Percentiles rank a stretch among this genome's conserved stretches.
These are phyloP conservation scores for Hemaris fuciformis DNA, from an alignment of 2,888 invertebrate species.

Conservation along the genomic window DNA sequence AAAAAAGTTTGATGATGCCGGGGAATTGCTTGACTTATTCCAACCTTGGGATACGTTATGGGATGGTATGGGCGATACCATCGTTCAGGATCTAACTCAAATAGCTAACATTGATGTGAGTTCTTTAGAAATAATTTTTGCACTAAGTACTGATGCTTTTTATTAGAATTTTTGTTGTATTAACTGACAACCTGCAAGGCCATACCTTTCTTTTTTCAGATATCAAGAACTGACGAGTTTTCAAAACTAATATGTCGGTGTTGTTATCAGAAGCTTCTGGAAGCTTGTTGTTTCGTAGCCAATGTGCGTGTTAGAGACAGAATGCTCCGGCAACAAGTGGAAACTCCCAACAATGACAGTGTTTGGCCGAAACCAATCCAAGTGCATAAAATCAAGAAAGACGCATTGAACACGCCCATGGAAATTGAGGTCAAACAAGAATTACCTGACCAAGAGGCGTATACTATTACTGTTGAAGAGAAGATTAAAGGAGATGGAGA, in stretches of 20 bases:
- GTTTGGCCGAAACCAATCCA: too few relatives aligned
- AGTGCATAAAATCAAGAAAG: too few relatives aligned
- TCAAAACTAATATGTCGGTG: constrained; percentile 58
- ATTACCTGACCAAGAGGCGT: too few relatives aligned
- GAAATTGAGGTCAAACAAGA: too few relatives aligned
- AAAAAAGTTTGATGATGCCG: constrained; percentile 34
- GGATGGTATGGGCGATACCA: constrained; percentile 51
- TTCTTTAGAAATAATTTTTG: not conserved
- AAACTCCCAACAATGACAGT: too few relatives aligned
- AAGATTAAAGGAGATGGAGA: too few relatives aligned
- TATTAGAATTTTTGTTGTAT: not conserved
- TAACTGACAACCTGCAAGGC: not conserved
- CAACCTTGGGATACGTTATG: constrained; percentile 54
- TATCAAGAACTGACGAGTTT: constrained; percentile 46
- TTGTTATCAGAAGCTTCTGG: constrained; percentile 50
- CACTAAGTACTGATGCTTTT: not conserved
- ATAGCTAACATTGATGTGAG: constrained; percentile 58
- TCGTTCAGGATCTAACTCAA: constrained; percentile 60
- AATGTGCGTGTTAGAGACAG: constrained; percentile 46
- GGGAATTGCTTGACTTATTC: constrained; percentile 45
- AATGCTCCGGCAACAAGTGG: constrained; percentile 52
- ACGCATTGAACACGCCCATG: too few relatives aligned
- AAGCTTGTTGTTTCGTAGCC: constrained; percentile 48
- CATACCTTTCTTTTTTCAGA: constrained; percentile 39
- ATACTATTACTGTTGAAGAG: too few relatives aligned